Evolutionary conservation across 2,797 vertebrate genomes (phyloP).

Genomic region (Chiroxiphia lanceolata): DNA sequence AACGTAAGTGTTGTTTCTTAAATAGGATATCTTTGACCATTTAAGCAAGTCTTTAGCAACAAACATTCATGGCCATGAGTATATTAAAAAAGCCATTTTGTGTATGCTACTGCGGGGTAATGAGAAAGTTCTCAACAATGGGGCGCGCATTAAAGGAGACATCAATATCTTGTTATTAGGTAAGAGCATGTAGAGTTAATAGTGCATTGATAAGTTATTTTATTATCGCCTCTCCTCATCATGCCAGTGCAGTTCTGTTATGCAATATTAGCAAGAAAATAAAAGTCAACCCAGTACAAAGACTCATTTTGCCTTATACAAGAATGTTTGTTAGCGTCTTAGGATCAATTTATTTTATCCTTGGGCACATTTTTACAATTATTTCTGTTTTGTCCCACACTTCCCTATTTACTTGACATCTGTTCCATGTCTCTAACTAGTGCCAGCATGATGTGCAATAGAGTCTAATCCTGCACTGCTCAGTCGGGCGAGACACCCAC

Average conservation of each 20-base stretch:
- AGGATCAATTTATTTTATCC: conserved; percentile 69
- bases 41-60: conserved; percentile 81
- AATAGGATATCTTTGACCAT: conserved; percentile 83
- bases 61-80: conserved; percentile 79
- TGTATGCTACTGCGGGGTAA: conserved; percentile 79
- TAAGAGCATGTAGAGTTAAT: conserved; percentile 74
- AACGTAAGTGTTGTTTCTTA: conserved; percentile 75
- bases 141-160: conserved; percentile 80
- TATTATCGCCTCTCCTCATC: conserved; percentile 69
- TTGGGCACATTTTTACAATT: conserved; percentile 66
- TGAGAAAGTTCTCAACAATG: conserved; percentile 81
- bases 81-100: conserved; percentile 85
- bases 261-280: conserved; percentile 76
- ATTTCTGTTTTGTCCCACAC: conserved; percentile 57
- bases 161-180: conserved; percentile 87
- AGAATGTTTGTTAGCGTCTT: conserved; percentile 64
- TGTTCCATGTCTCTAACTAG: conserved; percentile 48
- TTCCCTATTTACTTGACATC: conserved; percentile 65
- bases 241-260: conserved; percentile 52
- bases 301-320: conserved; percentile 60
- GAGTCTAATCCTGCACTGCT: conserved; percentile 49
- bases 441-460: background rate
- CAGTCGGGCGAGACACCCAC: background rate
- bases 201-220: conserved; percentile 78
- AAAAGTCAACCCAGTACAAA: conserved; percentile 65